A percentile compares a stretch with the other conserved stretches of the same genome.
Conservation (phyloP, 2,888 invertebrate species). For the Eudasyphora cyanicolor region DNA sequence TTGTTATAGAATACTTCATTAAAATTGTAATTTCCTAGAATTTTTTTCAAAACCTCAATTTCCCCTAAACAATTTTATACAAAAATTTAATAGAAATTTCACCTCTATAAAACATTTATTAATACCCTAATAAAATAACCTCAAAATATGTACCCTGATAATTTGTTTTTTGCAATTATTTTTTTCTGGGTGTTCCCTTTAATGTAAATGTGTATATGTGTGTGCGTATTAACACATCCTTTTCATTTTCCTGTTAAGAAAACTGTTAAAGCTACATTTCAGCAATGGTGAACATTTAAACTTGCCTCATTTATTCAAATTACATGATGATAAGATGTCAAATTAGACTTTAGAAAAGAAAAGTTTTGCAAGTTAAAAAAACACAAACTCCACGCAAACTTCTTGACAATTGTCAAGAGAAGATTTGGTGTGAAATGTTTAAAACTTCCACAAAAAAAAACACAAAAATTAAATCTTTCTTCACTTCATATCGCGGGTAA, state of each 20-base stretch:
- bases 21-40: no score
- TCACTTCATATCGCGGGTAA: neutral
- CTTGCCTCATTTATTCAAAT: slow-evolving; percentile 38
- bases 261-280: neutral
- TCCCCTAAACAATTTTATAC: no score
- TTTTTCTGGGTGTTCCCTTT: no score
- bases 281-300: slow-evolving; percentile 5
- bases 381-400: neutral
- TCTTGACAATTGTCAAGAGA: neutral
- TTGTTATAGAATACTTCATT: no score
- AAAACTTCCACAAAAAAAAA: no score
- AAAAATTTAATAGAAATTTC: no score
- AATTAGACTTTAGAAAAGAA: slow-evolving; percentile 39
- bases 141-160: no score
- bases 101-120: no score
- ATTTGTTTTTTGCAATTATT: no score
- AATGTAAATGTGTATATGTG: neutral
- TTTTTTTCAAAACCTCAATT: no score
- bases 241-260: neutral
- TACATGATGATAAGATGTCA: slow-evolving; percentile 52
- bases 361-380: neutral
- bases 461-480: neutral
- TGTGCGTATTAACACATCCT: neutral
- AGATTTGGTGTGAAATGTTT: no score
- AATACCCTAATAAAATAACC: no score